Evolutionary conservation across 2,888 invertebrate species (phyloP).

Genomic region (Lithosia quadra): DNA sequence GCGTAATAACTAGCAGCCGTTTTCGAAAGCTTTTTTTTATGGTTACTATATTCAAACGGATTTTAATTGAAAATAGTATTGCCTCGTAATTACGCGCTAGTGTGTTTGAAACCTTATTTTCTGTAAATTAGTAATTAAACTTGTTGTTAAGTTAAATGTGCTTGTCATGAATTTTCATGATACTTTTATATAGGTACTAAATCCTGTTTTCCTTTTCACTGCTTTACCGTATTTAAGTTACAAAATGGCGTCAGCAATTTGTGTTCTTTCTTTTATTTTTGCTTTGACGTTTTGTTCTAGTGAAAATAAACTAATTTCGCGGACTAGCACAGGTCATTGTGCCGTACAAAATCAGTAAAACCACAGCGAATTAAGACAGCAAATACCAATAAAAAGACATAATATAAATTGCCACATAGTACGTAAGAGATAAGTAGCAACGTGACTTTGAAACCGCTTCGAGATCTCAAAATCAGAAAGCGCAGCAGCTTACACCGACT

Average conservation of each 20-base stretch:
- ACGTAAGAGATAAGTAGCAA: constrained; percentile 80
- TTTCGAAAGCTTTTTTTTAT: neutral
- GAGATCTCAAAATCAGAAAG: constrained; percentile 84
- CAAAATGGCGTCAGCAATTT: neutral
- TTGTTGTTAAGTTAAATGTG: neutral
- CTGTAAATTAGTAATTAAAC: neutral
- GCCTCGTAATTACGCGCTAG: neutral
- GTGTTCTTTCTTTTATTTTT: too few relatives aligned
- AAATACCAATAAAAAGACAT: constrained; percentile 65
- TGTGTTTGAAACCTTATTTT: neutral
- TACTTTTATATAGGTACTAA: constrained; percentile 10
- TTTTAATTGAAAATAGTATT: neutral
- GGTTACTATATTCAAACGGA: neutral
- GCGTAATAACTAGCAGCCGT: neutral
- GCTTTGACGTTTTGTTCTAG: neutral
- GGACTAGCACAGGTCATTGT: constrained; percentile 27
- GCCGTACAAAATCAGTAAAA: constrained; percentile 35
- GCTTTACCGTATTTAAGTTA: neutral
- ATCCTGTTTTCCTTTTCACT: constrained; percentile 6
- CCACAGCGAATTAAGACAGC: constrained; percentile 47
- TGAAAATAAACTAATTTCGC: constrained; percentile 5
- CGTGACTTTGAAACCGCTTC: constrained; percentile 77
- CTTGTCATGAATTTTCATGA: constrained; percentile 2
- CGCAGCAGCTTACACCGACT: constrained; percentile 72
- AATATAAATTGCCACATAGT: constrained; percentile 69